A percentile compares a stretch with the other conserved stretches of the same genome.
Evolutionary conservation across 2,888 invertebrate species (phyloP).

Genomic region (Cecidostiba fungosa): DNA sequence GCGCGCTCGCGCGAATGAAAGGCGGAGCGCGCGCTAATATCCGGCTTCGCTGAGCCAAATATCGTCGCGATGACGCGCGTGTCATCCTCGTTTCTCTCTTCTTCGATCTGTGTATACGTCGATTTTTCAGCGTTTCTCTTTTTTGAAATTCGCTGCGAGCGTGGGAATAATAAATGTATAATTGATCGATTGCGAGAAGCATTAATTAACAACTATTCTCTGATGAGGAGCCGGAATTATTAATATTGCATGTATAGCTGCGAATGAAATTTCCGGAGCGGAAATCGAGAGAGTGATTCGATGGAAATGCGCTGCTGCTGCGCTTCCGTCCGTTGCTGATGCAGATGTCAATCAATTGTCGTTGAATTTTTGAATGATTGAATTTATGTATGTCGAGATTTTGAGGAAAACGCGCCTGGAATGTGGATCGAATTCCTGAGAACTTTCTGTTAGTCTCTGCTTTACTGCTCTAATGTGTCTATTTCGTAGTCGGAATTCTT

Average conservation of each 20-base stretch:
- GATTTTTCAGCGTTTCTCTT: neutral
- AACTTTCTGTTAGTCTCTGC: too few relatives aligned
- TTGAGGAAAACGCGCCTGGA: too few relatives aligned
- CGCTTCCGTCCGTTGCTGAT: too few relatives aligned
- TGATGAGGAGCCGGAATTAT: too few relatives aligned
- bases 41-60: constrained; percentile 57
- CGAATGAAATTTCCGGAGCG: constrained; percentile 3
- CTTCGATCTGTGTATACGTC: too few relatives aligned
- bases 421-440: neutral
- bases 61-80: constrained; percentile 30
- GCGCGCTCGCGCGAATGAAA: constrained; percentile 63
- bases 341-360: neutral
- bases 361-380: neutral
- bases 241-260: too few relatives aligned
- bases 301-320: too few relatives aligned
- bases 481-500: neutral
- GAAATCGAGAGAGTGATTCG: neutral
- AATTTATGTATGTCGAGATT: too few relatives aligned
- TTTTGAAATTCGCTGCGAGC: neutral
- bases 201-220: neutral
- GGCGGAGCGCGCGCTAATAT: constrained; percentile 52
- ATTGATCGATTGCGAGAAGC: neutral
- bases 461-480: neutral
- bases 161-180: neutral
- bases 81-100: constrained; percentile 40